phyloP scores from a whole-genome alignment of 2,888 invertebrate genomes.

The Pristionchus exspectatus region DNA sequence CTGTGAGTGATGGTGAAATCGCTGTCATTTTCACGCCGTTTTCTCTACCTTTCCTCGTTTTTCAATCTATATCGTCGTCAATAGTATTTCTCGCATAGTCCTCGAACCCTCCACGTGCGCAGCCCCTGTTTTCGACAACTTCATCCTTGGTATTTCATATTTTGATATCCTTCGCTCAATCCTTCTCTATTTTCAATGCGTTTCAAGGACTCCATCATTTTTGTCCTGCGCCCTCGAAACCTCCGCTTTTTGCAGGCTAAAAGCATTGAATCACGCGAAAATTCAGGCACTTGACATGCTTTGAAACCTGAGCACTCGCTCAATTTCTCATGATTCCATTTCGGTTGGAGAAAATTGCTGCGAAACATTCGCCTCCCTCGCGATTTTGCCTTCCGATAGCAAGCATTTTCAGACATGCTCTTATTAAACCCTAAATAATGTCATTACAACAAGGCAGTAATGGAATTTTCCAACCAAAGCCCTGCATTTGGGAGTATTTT shows the following conservation, averaged over 20 bases:
- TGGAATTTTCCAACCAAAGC: background rate
- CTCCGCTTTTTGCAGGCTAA: background rate
- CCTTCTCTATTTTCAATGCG: background rate
- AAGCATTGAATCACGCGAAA: background rate
- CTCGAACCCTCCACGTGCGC: background rate
- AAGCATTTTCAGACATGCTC: background rate
- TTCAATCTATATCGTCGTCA: background rate
- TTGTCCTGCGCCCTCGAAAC: background rate
- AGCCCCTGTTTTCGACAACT: background rate
- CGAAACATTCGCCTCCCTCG: no score
- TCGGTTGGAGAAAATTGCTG: no score
- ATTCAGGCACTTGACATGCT: background rate
- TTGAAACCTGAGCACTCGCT: background rate
- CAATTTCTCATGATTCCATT: background rate
- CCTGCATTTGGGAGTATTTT: conserved; percentile 1
- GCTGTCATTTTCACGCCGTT: background rate
- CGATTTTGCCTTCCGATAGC: no score
- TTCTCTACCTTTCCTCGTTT: background rate
- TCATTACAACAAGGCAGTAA: background rate
- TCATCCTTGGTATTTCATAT: background rate
- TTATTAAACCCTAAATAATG: background rate
- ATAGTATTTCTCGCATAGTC: background rate
- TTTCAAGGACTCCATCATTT: background rate
- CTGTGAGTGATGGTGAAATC: background rate
- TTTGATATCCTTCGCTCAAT: background rate